phyloP scores from a whole-genome alignment of 2,113 vertebrate species.

The Boulengeromyrus knoepffleri region DNA sequence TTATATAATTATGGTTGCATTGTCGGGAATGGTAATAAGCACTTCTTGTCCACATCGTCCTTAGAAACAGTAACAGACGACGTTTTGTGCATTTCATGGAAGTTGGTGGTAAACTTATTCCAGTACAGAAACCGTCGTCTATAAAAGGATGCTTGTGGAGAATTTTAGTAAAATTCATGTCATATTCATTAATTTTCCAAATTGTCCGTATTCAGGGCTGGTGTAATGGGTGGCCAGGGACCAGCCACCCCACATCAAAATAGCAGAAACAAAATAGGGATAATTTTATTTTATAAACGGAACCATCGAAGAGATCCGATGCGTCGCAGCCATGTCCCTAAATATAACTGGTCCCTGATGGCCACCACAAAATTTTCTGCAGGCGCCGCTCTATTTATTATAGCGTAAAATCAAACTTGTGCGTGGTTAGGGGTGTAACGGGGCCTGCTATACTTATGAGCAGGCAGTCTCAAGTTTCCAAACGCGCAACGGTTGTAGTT shows the following conservation, averaged over 20 bases:
- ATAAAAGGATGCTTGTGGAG: not conserved
- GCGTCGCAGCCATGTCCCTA: not conserved
- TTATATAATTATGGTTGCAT: not conserved
- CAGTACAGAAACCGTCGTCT: not conserved
- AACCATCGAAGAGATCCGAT: not conserved
- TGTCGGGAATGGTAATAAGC: not conserved
- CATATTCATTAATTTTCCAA: not conserved
- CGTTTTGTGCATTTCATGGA: not conserved
- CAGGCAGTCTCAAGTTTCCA: not conserved
- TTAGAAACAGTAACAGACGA: not conserved
- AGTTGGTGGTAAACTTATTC: not conserved
- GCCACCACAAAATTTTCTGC: not conserved
- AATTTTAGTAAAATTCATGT: not conserved
- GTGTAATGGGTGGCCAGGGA: not conserved
- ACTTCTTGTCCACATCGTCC: not conserved
- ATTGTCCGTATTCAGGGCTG: not conserved
- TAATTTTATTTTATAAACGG: not conserved
- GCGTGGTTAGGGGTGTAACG: not conserved
- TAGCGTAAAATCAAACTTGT: not conserved
- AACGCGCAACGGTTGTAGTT: not conserved
- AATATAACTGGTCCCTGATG: not conserved
- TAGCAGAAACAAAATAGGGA: no score
- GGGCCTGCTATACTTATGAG: not conserved
- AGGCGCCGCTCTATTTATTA: not conserved
- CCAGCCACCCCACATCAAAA: no score